phyloP scores from a whole-genome alignment of 2,888 invertebrate species.

The Pseudococcus longispinus region DNA sequence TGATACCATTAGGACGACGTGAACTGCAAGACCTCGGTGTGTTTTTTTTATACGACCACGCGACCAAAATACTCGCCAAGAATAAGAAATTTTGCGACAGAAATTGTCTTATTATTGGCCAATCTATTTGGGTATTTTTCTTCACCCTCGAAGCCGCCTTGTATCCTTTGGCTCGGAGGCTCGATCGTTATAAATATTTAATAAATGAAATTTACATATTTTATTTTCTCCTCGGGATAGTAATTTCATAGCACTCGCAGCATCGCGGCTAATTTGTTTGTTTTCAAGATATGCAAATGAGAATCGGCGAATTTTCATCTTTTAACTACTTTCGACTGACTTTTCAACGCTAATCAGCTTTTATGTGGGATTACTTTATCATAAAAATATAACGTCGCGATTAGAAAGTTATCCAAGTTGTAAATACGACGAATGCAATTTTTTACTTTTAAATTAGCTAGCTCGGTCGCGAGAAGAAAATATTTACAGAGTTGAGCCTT shows the following conservation, averaged over 20 bases:
- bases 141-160: neutral
- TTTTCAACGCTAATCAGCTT: conserved; percentile 16
- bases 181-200: neutral
- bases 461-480: neutral
- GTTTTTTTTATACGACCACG: neutral
- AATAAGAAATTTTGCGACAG: too few relatives aligned
- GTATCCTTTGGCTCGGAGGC: too few relatives aligned
- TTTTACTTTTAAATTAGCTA: neutral
- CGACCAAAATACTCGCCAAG: neutral
- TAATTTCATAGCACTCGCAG: neutral
- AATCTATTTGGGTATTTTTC: neutral
- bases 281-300: conserved; percentile 27
- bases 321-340: neutral
- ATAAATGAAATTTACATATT: conserved; percentile 24
- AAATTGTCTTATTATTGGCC: neutral
- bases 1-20: neutral
- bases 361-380: neutral
- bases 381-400: neutral
- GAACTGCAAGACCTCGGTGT: neutral
- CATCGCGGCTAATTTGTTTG: conserved; percentile 24
- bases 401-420: neutral
- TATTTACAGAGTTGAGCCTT: neutral
- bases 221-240: neutral
- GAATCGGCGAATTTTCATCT: neutral
- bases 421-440: neutral